Evolutionary conservation across 1,140 invertebrate genomes (phyloP).

Genomic region (Oryctes rhinoceros): DNA sequence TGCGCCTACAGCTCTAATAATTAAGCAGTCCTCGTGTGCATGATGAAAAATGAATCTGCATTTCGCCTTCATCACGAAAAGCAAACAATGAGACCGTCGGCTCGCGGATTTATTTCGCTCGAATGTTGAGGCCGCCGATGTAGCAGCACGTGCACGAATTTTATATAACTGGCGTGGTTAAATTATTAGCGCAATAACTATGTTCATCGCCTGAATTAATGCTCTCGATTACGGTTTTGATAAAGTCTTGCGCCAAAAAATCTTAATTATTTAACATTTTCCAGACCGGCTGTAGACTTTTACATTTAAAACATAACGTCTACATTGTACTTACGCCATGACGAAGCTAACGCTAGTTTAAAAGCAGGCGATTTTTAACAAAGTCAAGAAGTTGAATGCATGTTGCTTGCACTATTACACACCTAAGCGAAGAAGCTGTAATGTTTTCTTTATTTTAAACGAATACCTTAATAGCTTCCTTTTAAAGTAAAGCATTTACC

Average conservation of each 20-base stretch:
- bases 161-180: slow-evolving; percentile 13
- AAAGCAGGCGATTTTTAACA: background rate
- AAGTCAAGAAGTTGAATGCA: background rate
- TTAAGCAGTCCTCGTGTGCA: slow-evolving; percentile 33
- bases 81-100: background rate
- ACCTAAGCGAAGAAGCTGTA: too few species aligned
- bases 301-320: slow-evolving; percentile 1
- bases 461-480: too few species aligned
- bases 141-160: slow-evolving; percentile 25
- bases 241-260: slow-evolving; percentile 41
- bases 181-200: slow-evolving; percentile 20
- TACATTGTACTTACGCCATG: background rate
- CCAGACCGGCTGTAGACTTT: background rate
- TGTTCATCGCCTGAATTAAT: slow-evolving; percentile 1
- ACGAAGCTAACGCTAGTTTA: background rate
- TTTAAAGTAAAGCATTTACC: too few species aligned
- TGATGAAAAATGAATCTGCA: slow-evolving; percentile 44
- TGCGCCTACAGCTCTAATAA: slow-evolving; percentile 24
- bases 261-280: slow-evolving; percentile 40
- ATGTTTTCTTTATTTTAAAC: too few species aligned
- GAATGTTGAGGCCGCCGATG: slow-evolving; percentile 19
- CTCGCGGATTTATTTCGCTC: slow-evolving; percentile 4
- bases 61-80: slow-evolving; percentile 23
- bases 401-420: background rate
- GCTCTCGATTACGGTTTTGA: background rate